A percentile compares a stretch with the other conserved stretches of the same genome.
Evolutionary conservation across 2,888 invertebrate species (phyloP).

Genomic region (Pogonocherus hispidulus): DNA sequence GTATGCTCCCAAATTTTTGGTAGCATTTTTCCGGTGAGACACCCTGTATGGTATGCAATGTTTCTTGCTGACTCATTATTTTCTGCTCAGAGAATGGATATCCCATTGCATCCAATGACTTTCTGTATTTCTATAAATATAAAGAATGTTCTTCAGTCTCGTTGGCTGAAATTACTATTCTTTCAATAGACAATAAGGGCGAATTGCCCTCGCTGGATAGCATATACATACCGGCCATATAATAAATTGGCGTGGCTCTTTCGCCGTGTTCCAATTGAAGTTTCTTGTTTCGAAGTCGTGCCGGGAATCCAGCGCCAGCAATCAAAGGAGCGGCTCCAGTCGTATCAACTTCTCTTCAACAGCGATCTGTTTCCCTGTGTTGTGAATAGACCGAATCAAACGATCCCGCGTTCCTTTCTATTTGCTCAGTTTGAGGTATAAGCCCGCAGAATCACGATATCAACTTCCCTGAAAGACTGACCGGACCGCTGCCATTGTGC

Average conservation of each 20-base stretch:
- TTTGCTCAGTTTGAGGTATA: constrained; percentile 58
- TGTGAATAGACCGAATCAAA: constrained; percentile 57
- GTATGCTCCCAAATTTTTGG: too few species aligned
- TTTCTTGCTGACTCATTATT: too few species aligned
- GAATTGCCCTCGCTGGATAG: too few species aligned
- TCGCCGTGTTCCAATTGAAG: constrained; percentile 59
- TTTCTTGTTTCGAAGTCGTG: constrained; percentile 60
- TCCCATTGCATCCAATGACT: too few species aligned
- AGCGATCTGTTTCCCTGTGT: constrained; percentile 53
- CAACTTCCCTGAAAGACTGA: constrained; percentile 53
- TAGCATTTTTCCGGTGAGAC: too few species aligned
- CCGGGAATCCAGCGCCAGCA: constrained; percentile 55
- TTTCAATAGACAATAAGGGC: too few species aligned
- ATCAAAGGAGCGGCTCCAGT: constrained; percentile 56
- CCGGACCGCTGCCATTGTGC: constrained; percentile 33
- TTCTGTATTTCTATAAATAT: too few species aligned
- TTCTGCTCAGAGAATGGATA: too few species aligned
- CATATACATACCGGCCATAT: constrained; percentile 39
- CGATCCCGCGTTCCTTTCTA: constrained; percentile 55
- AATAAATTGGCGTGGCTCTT: constrained; percentile 59
- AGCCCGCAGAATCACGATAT: constrained; percentile 57
- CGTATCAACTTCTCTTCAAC: constrained; percentile 56
- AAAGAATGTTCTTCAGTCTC: too few species aligned
- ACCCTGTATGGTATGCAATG: too few species aligned
- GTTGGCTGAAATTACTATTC: too few species aligned